A percentile compares a stretch with the other conserved stretches of the same genome.
These are phyloP conservation scores for Mycogona germanica DNA, from an alignment of 2,888 invertebrate genomes.

Conservation along the genomic window DNA sequence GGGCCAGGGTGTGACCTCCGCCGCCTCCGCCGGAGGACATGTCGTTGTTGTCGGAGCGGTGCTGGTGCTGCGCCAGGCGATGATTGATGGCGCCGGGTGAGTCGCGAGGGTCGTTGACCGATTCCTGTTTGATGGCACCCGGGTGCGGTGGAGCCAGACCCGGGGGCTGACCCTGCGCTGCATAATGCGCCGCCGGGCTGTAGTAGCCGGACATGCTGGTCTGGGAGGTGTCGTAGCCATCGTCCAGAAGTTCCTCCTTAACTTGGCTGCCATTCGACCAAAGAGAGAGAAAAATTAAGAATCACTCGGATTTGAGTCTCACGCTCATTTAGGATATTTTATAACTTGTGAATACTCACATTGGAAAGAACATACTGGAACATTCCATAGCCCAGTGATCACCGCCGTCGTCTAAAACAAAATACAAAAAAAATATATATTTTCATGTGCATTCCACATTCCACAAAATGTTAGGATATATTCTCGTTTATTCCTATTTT, in stretches of 20 bases:
- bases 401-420: not conserved
- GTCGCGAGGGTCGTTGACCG: not conserved
- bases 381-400: constrained; percentile 17
- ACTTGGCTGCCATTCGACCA: constrained; percentile 24
- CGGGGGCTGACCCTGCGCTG: constrained; percentile 2
- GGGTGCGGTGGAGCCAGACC: constrained; percentile 1
- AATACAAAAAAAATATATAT: not conserved
- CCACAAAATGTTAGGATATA: no score
- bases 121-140: constrained; percentile 10
- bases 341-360: constrained; percentile 13
- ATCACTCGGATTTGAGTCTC: not conserved
- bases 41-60: not conserved
- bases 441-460: no score
- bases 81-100: not conserved
- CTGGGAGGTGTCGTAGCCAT: constrained; percentile 64
- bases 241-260: constrained; percentile 66
- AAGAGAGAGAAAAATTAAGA: no score
- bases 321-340: not conserved
- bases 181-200: constrained; percentile 1
- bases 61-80: not conserved
- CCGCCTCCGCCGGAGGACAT: not conserved
- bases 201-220: not conserved
- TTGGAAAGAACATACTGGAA: constrained; percentile 19
- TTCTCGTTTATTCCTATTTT: no score
- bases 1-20: no score